Evolutionary conservation across 2,797 vertebrate species (phyloP).

Genomic region (Gambusia yucatana): DNA sequence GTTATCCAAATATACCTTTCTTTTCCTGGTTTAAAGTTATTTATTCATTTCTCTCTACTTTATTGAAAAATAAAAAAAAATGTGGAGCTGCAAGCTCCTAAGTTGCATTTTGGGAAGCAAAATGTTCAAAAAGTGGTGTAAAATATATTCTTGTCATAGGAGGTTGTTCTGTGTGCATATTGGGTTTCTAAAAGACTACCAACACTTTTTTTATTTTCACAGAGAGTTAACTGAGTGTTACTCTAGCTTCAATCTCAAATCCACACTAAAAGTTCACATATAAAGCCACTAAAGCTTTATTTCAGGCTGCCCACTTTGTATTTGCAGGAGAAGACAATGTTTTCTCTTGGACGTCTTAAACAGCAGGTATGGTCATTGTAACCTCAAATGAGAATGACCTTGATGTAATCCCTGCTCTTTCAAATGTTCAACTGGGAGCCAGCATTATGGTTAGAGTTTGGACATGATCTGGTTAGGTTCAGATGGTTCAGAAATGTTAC

Average conservation of each 20-base stretch:
- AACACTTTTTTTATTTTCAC: not conserved
- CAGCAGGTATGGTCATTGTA: not conserved
- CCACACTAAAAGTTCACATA: not conserved
- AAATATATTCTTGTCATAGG: not conserved
- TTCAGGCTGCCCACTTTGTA: not conserved
- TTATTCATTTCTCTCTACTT: not conserved
- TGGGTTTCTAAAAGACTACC: too few relatives aligned
- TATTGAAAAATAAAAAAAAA: too few relatives aligned
- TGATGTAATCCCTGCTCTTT: not conserved
- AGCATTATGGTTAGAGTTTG: too few relatives aligned
- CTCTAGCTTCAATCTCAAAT: not conserved
- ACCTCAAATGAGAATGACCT: not conserved
- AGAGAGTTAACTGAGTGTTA: not conserved
- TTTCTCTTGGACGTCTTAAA: not conserved
- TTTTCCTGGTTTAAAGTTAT: not conserved
- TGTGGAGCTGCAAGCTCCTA: too few relatives aligned
- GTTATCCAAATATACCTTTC: not conserved
- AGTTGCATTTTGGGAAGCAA: too few relatives aligned
- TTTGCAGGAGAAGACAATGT: not conserved
- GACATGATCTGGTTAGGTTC: too few relatives aligned
- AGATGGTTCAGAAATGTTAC: too few relatives aligned
- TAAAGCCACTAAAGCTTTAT: not conserved
- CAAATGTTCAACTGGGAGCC: not conserved
- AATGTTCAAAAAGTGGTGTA: too few relatives aligned
- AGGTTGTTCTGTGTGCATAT: not conserved